phyloP scores from a whole-genome alignment of 2,113 vertebrate genomes.

The Caranx melampygus region DNA sequence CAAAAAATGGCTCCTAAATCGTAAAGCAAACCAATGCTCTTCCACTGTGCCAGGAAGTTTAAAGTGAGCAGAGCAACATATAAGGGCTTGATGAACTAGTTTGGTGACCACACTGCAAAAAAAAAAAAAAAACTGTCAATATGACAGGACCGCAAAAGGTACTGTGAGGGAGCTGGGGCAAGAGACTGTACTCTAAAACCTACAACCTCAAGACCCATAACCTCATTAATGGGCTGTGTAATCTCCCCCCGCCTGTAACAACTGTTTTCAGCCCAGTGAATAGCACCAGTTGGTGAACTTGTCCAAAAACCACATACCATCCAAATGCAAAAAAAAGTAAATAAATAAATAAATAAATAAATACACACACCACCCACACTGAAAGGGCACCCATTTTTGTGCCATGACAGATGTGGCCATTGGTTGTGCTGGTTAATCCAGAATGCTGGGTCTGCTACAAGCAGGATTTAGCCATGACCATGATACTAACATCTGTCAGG shows the following conservation, averaged over 20 bases:
- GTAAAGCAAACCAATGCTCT: not conserved
- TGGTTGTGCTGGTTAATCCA: conserved; percentile 82
- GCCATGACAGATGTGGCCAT: conserved; percentile 80
- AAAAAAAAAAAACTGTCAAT: too few species aligned
- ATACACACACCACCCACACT: conserved; percentile 33
- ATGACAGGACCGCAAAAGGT: not conserved
- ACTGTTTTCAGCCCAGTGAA: not conserved
- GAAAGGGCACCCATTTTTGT: conserved; percentile 67
- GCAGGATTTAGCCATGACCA: conserved; percentile 80
- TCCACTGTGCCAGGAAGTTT: not conserved
- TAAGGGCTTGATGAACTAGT: not conserved
- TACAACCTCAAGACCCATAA: conserved; percentile 2
- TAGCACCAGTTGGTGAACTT: conserved; percentile 14
- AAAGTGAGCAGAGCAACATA: not conserved
- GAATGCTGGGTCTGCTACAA: conserved; percentile 75
- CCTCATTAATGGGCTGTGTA: conserved; percentile 20
- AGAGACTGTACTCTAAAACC: not conserved
- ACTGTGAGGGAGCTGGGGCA: not conserved
- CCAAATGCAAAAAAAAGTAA: conserved; percentile 14
- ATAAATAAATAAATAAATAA: not conserved
- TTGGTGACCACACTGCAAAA: not conserved
- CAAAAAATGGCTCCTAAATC: not conserved
- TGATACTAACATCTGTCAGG: conserved; percentile 83
- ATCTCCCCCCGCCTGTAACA: conserved; percentile 9
- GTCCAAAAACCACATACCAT: conserved; percentile 33